Evolutionary conservation across 2,797 vertebrate species (phyloP).

Genomic region (Hypotaenidia philippensis): DNA sequence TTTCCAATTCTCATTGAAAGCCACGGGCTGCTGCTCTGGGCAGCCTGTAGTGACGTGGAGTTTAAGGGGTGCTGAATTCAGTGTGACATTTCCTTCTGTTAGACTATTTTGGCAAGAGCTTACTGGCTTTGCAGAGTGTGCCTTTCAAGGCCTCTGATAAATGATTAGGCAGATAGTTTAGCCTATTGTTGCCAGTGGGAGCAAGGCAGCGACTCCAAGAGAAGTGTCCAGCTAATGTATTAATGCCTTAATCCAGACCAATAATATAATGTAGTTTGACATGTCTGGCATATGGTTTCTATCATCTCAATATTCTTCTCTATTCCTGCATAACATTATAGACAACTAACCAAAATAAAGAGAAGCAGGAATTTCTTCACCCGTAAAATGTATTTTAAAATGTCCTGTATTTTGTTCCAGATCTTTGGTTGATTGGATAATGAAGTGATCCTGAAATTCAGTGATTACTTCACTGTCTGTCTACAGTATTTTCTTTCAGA

Average conservation of each 20-base stretch:
- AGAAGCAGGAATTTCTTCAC: slow-evolving; percentile 65
- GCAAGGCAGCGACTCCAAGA: slow-evolving; percentile 50
- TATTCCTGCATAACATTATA: slow-evolving; percentile 52
- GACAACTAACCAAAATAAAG: slow-evolving; percentile 73
- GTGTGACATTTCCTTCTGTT: slow-evolving; percentile 50
- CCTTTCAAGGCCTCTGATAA: slow-evolving; percentile 63
- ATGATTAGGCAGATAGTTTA: slow-evolving; percentile 70
- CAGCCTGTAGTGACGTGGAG: not conserved
- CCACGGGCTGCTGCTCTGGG: not conserved
- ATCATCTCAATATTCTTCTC: slow-evolving; percentile 68
- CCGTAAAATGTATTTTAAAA: slow-evolving; percentile 49
- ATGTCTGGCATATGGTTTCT: slow-evolving; percentile 71
- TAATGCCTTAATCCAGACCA: slow-evolving; percentile 70
- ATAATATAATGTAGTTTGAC: slow-evolving; percentile 65
- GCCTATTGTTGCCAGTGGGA: slow-evolving; percentile 57
- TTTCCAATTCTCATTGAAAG: not conserved
- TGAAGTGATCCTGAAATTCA: slow-evolving; percentile 55
- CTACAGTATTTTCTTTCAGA: slow-evolving; percentile 41
- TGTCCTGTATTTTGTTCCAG: slow-evolving; percentile 51
- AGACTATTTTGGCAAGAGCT: slow-evolving; percentile 56
- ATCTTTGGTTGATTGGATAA: slow-evolving; percentile 45
- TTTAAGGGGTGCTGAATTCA: slow-evolving; percentile 33
- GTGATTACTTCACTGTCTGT: slow-evolving; percentile 36
- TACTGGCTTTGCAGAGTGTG: slow-evolving; percentile 9
- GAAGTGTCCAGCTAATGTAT: slow-evolving; percentile 64